Evolutionary conservation across 2,888 invertebrate species (phyloP).

Genomic region (Eupithecia pulchellata): DNA sequence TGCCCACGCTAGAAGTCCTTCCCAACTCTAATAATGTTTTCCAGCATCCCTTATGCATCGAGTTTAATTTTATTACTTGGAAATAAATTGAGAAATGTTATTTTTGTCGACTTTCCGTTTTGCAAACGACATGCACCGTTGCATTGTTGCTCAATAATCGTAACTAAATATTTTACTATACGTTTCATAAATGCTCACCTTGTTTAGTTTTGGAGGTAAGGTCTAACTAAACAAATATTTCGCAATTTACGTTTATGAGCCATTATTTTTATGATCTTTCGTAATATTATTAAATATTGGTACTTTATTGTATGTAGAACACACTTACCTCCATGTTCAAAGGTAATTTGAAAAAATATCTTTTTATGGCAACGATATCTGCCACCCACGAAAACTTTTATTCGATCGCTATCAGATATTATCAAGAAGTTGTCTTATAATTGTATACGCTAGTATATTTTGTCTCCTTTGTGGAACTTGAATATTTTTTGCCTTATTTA

Average conservation of each 20-base stretch:
- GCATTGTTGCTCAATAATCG: constrained; percentile 41
- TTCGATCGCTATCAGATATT: background rate
- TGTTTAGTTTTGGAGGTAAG: constrained; percentile 40
- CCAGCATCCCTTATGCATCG: constrained; percentile 8
- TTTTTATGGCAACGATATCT: background rate
- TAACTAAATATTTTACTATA: constrained; percentile 42
- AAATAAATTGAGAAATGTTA: constrained; percentile 38
- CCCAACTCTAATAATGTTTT: background rate
- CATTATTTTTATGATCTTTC: constrained; percentile 29
- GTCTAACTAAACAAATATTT: constrained; percentile 33
- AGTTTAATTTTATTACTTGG: constrained; percentile 29
- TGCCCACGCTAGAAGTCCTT: background rate
- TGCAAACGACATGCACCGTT: constrained; percentile 44
- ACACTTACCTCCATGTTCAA: background rate
- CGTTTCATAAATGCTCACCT: constrained; percentile 40
- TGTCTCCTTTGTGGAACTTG: background rate
- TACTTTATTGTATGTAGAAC: constrained; percentile 14
- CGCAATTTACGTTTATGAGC: constrained; percentile 23
- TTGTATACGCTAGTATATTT: background rate
- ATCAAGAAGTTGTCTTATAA: background rate
- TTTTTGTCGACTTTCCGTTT: constrained; percentile 39
- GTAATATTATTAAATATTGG: constrained; percentile 20
- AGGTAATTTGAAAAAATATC: background rate
- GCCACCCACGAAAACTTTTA: background rate
- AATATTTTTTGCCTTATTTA: background rate